Conservation (phyloP, 2,113 vertebrate genomes). For the Ptychochromis oligacanthus region DNA sequence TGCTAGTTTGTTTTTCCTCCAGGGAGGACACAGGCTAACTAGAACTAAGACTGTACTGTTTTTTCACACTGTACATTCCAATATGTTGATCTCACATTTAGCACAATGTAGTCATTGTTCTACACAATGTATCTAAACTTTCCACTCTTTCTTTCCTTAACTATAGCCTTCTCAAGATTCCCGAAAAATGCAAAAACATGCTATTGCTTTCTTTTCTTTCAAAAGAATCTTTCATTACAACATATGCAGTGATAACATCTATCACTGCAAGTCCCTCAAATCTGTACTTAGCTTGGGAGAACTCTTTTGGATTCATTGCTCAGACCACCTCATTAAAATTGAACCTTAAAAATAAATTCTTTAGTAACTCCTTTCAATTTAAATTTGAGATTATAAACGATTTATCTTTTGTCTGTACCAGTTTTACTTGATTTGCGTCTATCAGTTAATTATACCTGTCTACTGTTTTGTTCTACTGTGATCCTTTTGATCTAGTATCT, state of each 20-base stretch:
- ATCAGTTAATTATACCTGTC: neutral
- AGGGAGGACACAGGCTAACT: neutral
- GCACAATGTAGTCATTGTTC: conserved; percentile 13
- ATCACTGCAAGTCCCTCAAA: neutral
- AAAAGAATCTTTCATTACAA: neutral
- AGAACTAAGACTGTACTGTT: neutral
- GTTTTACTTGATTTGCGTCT: neutral
- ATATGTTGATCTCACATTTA: neutral
- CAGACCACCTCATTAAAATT: neutral
- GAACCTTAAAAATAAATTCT: neutral
- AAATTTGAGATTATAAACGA: neutral
- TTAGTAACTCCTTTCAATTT: neutral
- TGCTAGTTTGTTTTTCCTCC: neutral
- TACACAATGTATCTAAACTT: neutral
- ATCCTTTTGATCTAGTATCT: neutral
- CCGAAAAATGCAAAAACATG: neutral
- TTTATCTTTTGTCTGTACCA: neutral
- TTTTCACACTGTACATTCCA: conserved; percentile 12
- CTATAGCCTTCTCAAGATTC: neutral
- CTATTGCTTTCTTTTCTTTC: neutral
- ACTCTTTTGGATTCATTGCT: neutral
- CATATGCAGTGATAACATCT: neutral
- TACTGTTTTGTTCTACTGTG: neutral
- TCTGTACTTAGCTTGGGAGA: neutral
- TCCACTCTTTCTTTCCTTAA: neutral